phyloP scores from a whole-genome alignment of 1,140 invertebrate species.

The Atopsyche davidsoni region DNA sequence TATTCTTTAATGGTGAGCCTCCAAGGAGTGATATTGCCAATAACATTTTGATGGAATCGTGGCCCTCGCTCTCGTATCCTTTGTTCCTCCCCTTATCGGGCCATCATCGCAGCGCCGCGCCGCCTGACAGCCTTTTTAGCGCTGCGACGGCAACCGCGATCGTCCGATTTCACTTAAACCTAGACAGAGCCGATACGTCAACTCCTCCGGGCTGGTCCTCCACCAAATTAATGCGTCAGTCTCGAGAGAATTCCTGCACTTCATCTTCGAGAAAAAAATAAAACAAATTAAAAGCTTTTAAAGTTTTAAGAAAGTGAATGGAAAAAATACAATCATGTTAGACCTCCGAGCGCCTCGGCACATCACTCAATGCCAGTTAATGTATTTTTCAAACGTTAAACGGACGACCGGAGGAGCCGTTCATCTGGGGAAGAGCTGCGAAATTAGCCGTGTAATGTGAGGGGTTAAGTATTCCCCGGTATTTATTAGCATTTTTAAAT shows the following conservation, averaged over 20 bases:
- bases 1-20: no score
- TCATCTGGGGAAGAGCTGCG: no score
- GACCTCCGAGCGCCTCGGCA: constrained; percentile 19
- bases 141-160: constrained; percentile 13
- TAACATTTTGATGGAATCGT: no score
- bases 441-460: no score
- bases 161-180: constrained; percentile 23
- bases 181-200: constrained; percentile 20
- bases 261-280: constrained; percentile 19
- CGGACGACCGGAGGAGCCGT: no score
- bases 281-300: constrained; percentile 31
- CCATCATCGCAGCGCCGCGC: no score
- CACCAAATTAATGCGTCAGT: constrained; percentile 24
- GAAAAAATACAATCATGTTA: constrained; percentile 22
- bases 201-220: constrained; percentile 13
- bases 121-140: constrained; percentile 27
- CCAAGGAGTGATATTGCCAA: no score
- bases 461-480: no score
- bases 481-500: no score
- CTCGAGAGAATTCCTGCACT: constrained; percentile 25
- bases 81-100: no score
- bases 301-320: constrained; percentile 27
- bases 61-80: no score
- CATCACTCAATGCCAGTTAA: constrained; percentile 29
- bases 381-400: constrained; percentile 29